Evolutionary conservation across 1,140 invertebrate species (phyloP).

Genomic region (Macrocentrus cingulum): DNA sequence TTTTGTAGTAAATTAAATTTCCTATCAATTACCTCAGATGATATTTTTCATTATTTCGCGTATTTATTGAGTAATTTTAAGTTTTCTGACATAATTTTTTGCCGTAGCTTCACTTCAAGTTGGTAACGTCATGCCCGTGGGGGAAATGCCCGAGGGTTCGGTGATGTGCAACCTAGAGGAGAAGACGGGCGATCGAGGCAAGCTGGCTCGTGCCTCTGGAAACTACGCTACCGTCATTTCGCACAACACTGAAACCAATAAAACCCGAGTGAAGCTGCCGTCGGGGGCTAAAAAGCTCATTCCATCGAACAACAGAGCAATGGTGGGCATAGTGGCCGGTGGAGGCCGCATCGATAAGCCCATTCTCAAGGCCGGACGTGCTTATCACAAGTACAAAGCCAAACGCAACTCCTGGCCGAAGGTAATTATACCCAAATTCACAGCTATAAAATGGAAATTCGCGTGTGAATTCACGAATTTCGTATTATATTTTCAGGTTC

Average conservation of each 20-base stretch:
- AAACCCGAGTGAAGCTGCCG: slow-evolving; percentile 96
- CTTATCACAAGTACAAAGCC: slow-evolving; percentile 99
- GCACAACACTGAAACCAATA: slow-evolving; percentile 95
- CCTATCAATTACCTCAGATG: neutral
- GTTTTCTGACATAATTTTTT: too few relatives aligned
- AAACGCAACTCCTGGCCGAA: slow-evolving; percentile 99
- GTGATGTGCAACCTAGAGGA: slow-evolving; percentile 99
- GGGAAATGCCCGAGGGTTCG: slow-evolving; percentile 99
- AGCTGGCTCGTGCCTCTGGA: slow-evolving; percentile 94
- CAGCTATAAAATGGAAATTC: slow-evolving; percentile 53
- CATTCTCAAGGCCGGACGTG: slow-evolving; percentile 97
- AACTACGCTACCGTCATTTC: slow-evolving; percentile 99
- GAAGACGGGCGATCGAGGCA: slow-evolving; percentile 97
- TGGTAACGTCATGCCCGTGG: slow-evolving; percentile 98
- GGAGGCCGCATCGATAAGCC: slow-evolving; percentile 99
- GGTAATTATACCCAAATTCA: slow-evolving; percentile 61
- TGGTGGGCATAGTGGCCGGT: slow-evolving; percentile 99
- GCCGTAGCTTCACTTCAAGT: slow-evolving; percentile 75
- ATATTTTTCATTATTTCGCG: too few relatives aligned
- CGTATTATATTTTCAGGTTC: slow-evolving; percentile 62
- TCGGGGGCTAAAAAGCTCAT: slow-evolving; percentile 99
- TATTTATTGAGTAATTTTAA: too few relatives aligned
- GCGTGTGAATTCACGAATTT: slow-evolving; percentile 34
- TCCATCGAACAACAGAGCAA: slow-evolving; percentile 95
- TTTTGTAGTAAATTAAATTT: too few relatives aligned